Conservation (phyloP, 2,888 invertebrate genomes). For the Hoplodrina blanda region DNA sequence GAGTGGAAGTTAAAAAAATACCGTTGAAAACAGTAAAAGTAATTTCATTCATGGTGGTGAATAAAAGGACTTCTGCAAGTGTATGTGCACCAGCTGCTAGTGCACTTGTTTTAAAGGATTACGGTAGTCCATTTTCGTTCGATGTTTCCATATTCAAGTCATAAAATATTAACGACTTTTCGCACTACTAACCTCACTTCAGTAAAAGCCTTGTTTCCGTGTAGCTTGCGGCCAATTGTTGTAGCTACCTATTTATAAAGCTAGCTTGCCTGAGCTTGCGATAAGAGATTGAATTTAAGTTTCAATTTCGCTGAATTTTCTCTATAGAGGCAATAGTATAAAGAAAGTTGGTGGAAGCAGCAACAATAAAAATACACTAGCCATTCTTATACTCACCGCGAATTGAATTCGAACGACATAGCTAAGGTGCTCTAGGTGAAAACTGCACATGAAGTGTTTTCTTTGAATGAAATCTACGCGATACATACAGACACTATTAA, state of each 20-base stretch:
- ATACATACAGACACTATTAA: background rate
- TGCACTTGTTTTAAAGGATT: constrained; percentile 49
- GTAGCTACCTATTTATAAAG: constrained; percentile 13
- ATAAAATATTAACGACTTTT: constrained; percentile 62
- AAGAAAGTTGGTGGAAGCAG: constrained; percentile 21
- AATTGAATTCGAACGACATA: constrained; percentile 39
- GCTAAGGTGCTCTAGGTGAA: constrained; percentile 13
- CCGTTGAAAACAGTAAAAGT: constrained; percentile 36
- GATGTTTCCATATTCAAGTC: constrained; percentile 43
- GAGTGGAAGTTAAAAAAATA: constrained; percentile 39
- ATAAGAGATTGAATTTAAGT: constrained; percentile 53
- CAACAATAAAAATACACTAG: constrained; percentile 35
- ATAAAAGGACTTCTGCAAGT: constrained; percentile 15
- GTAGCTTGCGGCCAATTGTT: constrained; percentile 46
- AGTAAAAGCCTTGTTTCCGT: constrained; percentile 44
- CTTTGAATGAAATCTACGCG: background rate
- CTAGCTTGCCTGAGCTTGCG: constrained; percentile 29
- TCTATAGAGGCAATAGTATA: constrained; percentile 9
- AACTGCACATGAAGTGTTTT: constrained; percentile 18
- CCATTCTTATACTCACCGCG: constrained; percentile 35
- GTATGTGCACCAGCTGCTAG: constrained; percentile 43
- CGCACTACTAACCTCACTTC: constrained; percentile 39
- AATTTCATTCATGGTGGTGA: constrained; percentile 28
- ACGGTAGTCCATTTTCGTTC: constrained; percentile 34
- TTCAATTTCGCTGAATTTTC: constrained; percentile 49